Percentiles rank a stretch among this genome's conserved stretches.
phyloP scores from a whole-genome alignment of 2,113 vertebrate species.

The Leptosomus discolor region DNA sequence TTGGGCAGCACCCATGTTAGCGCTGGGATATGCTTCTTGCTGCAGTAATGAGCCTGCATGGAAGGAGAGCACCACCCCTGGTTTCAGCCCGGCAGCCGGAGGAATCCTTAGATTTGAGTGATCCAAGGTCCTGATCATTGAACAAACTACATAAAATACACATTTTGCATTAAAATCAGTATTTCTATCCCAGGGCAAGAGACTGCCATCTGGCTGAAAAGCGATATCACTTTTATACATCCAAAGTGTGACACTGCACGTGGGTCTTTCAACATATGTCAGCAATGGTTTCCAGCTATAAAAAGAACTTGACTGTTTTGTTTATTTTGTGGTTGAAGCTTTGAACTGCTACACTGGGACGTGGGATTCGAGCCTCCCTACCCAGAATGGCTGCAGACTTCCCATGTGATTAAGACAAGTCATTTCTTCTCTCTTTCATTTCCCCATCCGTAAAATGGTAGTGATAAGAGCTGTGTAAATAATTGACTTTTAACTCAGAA shows the following conservation, averaged over 20 bases:
- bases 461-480: background rate
- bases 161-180: background rate
- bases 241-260: background rate
- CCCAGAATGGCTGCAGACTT: background rate
- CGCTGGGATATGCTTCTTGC: background rate
- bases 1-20: background rate
- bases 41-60: accelerated
- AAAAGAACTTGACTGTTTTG: background rate
- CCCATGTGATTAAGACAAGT: background rate
- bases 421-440: background rate
- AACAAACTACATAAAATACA: accelerated
- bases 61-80: background rate
- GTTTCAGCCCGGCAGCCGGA: background rate
- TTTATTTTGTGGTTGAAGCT: background rate
- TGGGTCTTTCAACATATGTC: background rate
- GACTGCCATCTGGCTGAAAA: background rate
- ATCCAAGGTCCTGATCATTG: background rate
- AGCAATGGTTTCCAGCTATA: background rate
- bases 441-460: background rate
- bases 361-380: background rate
- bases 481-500: background rate
- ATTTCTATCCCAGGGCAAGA: background rate
- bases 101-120: background rate
- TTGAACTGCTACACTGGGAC: background rate
- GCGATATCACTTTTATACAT: accelerated